Percentiles rank a stretch among this genome's conserved stretches.
phyloP scores from a whole-genome alignment of 2,888 invertebrate species.

The Linnaemya tessellans region DNA sequence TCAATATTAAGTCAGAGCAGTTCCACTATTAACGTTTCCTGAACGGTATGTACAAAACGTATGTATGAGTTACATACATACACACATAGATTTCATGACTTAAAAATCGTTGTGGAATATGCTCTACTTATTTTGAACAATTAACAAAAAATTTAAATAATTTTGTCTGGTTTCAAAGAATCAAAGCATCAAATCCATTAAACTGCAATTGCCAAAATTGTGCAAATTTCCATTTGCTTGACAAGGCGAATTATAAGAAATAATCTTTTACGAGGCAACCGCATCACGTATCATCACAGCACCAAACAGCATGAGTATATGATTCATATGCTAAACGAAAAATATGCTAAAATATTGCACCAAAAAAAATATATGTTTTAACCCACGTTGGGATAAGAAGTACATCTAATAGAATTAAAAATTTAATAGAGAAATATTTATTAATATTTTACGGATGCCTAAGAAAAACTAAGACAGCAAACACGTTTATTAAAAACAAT shows the following conservation, averaged over 20 bases:
- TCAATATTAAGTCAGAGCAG: no score
- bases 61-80: no score
- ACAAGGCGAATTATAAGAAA: slow-evolving; percentile 11
- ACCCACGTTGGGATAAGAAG: not conserved
- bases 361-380: not conserved
- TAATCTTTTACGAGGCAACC: slow-evolving; percentile 60
- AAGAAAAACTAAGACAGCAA: not conserved
- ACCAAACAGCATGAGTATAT: not conserved
- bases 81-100: no score
- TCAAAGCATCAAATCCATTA: not conserved
- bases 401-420: not conserved
- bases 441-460: slow-evolving; percentile 3
- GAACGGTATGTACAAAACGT: no score
- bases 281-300: slow-evolving; percentile 61
- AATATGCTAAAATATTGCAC: not conserved
- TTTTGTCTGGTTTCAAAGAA: not conserved
- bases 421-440: not conserved
- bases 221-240: slow-evolving; percentile 19
- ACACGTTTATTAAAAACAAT: slow-evolving; percentile 55
- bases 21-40: no score
- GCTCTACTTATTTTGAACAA: not conserved
- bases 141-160: not conserved
- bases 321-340: not conserved
- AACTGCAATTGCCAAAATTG: slow-evolving; percentile 21
- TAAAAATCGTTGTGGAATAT: no score